Conservation (phyloP, 2,797 vertebrate genomes). For the Pyrrhura leucotis region DNA sequence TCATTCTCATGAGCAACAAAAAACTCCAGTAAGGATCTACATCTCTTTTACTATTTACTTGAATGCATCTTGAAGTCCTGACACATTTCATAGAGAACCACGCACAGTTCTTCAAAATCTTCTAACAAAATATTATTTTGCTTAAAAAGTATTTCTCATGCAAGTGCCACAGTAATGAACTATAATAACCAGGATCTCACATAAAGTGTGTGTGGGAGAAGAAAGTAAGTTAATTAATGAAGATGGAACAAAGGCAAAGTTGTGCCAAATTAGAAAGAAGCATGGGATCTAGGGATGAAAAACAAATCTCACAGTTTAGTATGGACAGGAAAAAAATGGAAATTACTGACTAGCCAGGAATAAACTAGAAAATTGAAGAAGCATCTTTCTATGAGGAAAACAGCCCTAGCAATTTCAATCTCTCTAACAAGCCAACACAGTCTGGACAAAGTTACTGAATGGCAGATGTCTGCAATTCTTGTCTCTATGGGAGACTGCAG, state of each 20-base stretch:
- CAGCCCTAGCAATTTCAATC: neutral
- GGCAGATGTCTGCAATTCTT: neutral
- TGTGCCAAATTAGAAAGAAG: neutral
- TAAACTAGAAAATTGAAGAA: neutral
- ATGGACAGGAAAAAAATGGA: rapidly evolving
- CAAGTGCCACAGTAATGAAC: neutral
- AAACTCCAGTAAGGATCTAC: neutral
- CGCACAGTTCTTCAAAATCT: neutral
- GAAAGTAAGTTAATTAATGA: neutral
- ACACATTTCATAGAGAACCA: neutral
- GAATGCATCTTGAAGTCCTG: too few relatives aligned
- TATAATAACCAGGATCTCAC: neutral
- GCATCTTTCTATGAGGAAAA: neutral
- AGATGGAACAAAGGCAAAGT: neutral
- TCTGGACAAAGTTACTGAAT: neutral
- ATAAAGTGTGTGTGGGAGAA: neutral
- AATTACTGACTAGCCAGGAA: neutral
- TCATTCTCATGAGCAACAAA: neutral
- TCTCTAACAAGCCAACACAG: neutral
- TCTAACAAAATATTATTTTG: neutral
- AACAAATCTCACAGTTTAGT: neutral
- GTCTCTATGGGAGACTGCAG: neutral
- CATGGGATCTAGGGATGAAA: neutral
- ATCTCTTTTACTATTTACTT: neutral
- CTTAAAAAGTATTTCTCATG: neutral